Evolutionary conservation across 1,140 invertebrate species (phyloP), one percentile per base, ranked within the genome.

Genomic region (Ceratosolen fusciceps): DNA sequence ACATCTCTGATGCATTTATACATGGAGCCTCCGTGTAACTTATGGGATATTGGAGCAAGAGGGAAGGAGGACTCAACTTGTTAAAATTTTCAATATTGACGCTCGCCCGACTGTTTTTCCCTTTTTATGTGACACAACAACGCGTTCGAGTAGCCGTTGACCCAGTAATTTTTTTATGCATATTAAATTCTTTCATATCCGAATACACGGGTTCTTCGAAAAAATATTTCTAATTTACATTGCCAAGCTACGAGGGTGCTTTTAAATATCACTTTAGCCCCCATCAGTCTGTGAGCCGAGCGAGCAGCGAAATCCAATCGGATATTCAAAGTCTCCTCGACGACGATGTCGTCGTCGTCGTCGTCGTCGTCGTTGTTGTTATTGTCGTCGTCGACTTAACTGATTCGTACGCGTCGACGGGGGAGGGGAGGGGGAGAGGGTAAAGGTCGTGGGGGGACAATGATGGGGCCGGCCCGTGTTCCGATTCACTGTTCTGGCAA

Each of bases 131-230:
- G 70, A 49, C 26, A 72, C 70, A 54, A 72, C 70, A 54, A 52
- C 43, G 52, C 70, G 43, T 72, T 72, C 70, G 47, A 49, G 54
- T 47, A 72, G 70, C 24, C 70, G 49, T 72, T 72, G 70, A 72
- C 70, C 70, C 34, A 72, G 70, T 72, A 72, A 65, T 72, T 72
- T 72, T 70, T 72, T 72, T 72, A 31, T 72, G 49, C 49, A 52
- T 72, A 49, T 72, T 72, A 34, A 54, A 49, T 72, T 72, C 70
- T 72, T 54, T 34, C 67, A 68, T 68, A 68, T 68, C n/a, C 47
- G 39, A 68, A 47, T 68, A 68, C 19, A 29, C 65, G 47, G 67
- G 39, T 47, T 68, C 67, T 43, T 47, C 34, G 24, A 4, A 47
- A 67, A 47, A 68, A n/a, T 43, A 26, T 47, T 68, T 47, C 37